phyloP scores from a whole-genome alignment of 1,140 invertebrate genomes.

The Forficula auricularia region DNA sequence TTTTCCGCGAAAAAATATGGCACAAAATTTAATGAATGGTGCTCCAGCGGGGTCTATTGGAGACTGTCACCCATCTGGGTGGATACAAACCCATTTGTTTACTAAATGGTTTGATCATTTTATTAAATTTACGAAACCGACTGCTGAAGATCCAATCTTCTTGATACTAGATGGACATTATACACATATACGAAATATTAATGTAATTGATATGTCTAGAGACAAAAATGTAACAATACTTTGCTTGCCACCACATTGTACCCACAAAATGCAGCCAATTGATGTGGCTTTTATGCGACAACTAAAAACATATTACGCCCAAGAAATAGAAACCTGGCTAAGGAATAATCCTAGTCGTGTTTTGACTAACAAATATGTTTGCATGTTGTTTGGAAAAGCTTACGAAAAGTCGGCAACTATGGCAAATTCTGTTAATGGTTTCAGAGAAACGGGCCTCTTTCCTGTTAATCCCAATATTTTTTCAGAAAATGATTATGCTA shows the following conservation, averaged over 20 bases:
- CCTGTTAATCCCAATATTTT: constrained; percentile 23
- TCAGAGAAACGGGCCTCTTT: constrained; percentile 23
- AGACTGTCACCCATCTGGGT: constrained; percentile 18
- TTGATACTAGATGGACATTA: constrained; percentile 24
- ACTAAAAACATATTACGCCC: constrained; percentile 14
- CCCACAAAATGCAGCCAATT: constrained; percentile 24
- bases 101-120: constrained; percentile 23
- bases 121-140: constrained; percentile 11
- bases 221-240: constrained; percentile 15
- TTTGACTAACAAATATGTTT: constrained; percentile 18
- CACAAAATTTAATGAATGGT: constrained; percentile 10
- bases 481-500: constrained; percentile 21
- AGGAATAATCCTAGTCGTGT: constrained; percentile 1
- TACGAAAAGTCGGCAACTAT: constrained; percentile 21
- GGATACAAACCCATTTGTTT: constrained; percentile 21
- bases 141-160: constrained; percentile 17
- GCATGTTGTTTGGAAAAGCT: constrained; percentile 21
- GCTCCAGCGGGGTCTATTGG: constrained; percentile 16
- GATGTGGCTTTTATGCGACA: constrained; percentile 25
- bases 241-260: constrained; percentile 22
- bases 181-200: constrained; percentile 24
- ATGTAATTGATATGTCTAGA: constrained; percentile 17
- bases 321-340: constrained; percentile 11
- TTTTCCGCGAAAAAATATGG: constrained; percentile 18
- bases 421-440: constrained; percentile 22